Evolutionary conservation across 2,797 vertebrate species (phyloP), one percentile per base, ranked within the genome.

Genomic region (Hemibagrus guttatus): DNA sequence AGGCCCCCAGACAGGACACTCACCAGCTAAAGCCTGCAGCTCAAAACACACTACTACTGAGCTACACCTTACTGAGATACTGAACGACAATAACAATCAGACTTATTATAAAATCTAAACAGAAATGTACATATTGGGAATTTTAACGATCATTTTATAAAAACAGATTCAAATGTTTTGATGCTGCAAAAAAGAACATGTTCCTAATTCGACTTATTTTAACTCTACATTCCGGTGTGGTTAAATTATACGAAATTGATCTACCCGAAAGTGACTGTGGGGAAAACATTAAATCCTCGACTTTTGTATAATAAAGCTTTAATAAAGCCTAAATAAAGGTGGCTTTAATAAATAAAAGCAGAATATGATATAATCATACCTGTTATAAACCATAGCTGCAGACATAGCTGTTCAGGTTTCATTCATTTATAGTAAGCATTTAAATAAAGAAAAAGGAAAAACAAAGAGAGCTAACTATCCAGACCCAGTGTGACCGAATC

Each of bases 1-100:
- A 94, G 93, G 93, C 94, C 85, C 91, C 89, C 86, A 95, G 93
- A 95, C 94, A 95, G 94, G 93, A 92, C 93, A 94, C 93, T 94
- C 93, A 94, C 91, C 92, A 95, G 93, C 94, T 91, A 91, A 94
- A 95, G 93, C 92, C 93, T 92, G 95, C 93, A 92, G 94, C 81
- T 86, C 52, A 92, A 92, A 92, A 91, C 90, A 91, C 89, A 87
- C 88, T 88, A 91, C 92, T 93, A 94, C 92, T 92, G 92, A 91
- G 92, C 91, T 91, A 88, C 87, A 90, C 90, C 93, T 91, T 92
- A 91, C 92, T 93, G 7, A 61, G 63, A 26, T 74, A 78, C 75
- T 52, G 17, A 76, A 52, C 9, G 14, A 26, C 42, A 74, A 28
- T n/a, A 56, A n/a, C 1, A 59, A 59, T 46, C 16, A 75, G 28